A percentile compares a stretch with the other conserved stretches of the same genome.
phyloP scores from a whole-genome alignment of 2,888 invertebrate species.

The Laothoe populi region DNA sequence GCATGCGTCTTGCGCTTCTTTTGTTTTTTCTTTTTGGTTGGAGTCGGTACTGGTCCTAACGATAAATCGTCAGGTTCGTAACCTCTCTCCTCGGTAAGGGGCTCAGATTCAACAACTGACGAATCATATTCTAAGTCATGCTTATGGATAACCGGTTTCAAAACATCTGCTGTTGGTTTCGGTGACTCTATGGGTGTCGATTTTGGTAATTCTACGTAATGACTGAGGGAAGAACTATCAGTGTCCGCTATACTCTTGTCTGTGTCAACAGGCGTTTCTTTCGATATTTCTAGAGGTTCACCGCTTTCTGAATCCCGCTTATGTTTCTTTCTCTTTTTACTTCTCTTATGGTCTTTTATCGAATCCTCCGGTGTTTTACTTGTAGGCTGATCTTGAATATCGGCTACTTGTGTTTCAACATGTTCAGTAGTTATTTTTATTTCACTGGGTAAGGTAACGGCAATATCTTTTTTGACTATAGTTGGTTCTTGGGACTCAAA shows the following conservation, averaged over 20 bases:
- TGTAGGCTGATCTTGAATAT: conserved; percentile 58
- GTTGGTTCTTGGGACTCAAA: conserved; percentile 53
- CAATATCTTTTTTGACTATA: conserved; percentile 69
- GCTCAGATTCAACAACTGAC: conserved; percentile 72
- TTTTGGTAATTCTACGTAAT: conserved; percentile 70
- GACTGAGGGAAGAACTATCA: conserved; percentile 73
- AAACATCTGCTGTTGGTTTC: conserved; percentile 59
- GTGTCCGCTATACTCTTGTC: conserved; percentile 69
- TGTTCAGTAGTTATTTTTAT: conserved; percentile 55
- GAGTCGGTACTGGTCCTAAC: conserved; percentile 56
- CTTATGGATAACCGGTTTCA: conserved; percentile 40
- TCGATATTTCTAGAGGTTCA: conserved; percentile 48
- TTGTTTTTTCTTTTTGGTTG: conserved; percentile 80
- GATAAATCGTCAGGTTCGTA: conserved; percentile 90
- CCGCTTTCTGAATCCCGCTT: conserved; percentile 70
- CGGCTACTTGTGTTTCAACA: conserved; percentile 42
- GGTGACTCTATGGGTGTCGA: conserved; percentile 81
- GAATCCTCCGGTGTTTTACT: conserved; percentile 49
- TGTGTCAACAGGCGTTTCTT: conserved; percentile 56
- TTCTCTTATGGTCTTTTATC: conserved; percentile 76
- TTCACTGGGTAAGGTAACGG: conserved; percentile 64
- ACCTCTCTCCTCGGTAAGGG: conserved; percentile 85
- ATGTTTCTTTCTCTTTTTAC: conserved; percentile 87
- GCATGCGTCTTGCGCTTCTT: conserved; percentile 69
- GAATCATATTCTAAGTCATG: conserved; percentile 67